Percentiles rank a stretch among this genome's conserved stretches.
These are phyloP conservation scores for Hermetia illucens DNA, from an alignment of 1,140 invertebrate species.

Conservation along the genomic window DNA sequence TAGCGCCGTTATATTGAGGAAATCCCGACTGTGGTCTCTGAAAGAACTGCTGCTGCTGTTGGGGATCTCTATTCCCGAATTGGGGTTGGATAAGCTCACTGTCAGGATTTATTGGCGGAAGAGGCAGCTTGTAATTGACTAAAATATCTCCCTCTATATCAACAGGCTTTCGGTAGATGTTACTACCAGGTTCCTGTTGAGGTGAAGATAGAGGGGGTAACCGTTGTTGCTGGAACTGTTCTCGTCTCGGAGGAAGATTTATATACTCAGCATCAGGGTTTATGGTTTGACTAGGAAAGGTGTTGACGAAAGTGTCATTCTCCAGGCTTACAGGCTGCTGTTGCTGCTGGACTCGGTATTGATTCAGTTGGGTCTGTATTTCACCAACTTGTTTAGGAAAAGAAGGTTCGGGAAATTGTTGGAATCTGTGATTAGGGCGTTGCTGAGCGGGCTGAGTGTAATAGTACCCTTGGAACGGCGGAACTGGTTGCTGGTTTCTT, in stretches of 20 bases:
- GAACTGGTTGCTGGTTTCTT: too few relatives aligned
- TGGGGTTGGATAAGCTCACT: constrained; percentile 26
- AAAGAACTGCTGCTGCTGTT: background rate
- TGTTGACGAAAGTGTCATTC: constrained; percentile 48
- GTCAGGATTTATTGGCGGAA: constrained; percentile 37
- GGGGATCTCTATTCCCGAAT: constrained; percentile 3
- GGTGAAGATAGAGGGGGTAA: constrained; percentile 4
- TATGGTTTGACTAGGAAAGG: constrained; percentile 36
- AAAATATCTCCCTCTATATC: constrained; percentile 32
- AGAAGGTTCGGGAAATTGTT: too few relatives aligned
- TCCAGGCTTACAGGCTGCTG: constrained; percentile 31
- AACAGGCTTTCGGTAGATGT: constrained; percentile 15
- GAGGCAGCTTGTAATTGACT: constrained; percentile 37
- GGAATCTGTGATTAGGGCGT: too few relatives aligned
- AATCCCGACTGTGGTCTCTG: too few relatives aligned
- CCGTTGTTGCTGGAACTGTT: background rate
- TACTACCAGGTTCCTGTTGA: constrained; percentile 12
- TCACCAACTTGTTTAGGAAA: too few relatives aligned
- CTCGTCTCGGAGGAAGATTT: constrained; percentile 1
- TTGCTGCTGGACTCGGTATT: constrained; percentile 27
- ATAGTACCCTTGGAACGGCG: too few relatives aligned
- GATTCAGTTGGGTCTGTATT: too few relatives aligned
- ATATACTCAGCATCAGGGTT: constrained; percentile 57
- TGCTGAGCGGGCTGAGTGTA: too few relatives aligned
- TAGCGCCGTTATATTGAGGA: too few relatives aligned